phyloP scores from a whole-genome alignment of 1,140 invertebrate genomes.

The Cherax destructor region DNA sequence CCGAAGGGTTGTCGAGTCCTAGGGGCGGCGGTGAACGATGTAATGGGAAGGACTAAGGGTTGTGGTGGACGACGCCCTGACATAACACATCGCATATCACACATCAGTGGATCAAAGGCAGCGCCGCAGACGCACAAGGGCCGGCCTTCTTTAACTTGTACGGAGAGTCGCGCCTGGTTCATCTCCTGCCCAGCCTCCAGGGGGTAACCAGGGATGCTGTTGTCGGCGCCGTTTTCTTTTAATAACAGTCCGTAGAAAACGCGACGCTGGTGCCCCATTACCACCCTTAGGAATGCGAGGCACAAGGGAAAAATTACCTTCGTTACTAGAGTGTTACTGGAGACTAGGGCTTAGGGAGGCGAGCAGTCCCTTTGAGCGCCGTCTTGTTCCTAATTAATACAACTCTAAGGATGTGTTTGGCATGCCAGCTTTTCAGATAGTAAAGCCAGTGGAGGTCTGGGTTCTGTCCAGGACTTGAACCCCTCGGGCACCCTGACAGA shows the following conservation, averaged over 20 bases:
- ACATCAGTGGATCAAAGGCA: constrained; percentile 61
- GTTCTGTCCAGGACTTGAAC: constrained; percentile 15
- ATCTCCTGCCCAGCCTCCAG: constrained; percentile 35
- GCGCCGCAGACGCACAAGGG: constrained; percentile 25
- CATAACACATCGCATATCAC: constrained; percentile 64
- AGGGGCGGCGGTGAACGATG: background rate
- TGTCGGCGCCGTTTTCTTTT: constrained; percentile 7
- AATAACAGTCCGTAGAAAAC: constrained; percentile 38
- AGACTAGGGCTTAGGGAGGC: constrained; percentile 19
- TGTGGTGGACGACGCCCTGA: constrained; percentile 46
- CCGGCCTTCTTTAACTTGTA: constrained; percentile 52
- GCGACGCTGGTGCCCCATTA: constrained; percentile 3
- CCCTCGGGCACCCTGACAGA: background rate
- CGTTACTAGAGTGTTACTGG: background rate
- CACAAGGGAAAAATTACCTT: constrained; percentile 12
- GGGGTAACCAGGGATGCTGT: background rate
- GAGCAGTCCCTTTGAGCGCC: constrained; percentile 33
- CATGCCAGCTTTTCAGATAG: constrained; percentile 56
- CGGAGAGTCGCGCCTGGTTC: constrained; percentile 44
- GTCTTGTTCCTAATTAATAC: constrained; percentile 67
- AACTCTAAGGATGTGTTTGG: constrained; percentile 64
- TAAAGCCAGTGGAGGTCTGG: constrained; percentile 39
- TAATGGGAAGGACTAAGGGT: background rate
- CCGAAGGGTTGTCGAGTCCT: background rate
- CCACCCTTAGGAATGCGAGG: background rate